Evolutionary conservation across 2,888 invertebrate species (phyloP).

Genomic region (Archips crataeganus): DNA sequence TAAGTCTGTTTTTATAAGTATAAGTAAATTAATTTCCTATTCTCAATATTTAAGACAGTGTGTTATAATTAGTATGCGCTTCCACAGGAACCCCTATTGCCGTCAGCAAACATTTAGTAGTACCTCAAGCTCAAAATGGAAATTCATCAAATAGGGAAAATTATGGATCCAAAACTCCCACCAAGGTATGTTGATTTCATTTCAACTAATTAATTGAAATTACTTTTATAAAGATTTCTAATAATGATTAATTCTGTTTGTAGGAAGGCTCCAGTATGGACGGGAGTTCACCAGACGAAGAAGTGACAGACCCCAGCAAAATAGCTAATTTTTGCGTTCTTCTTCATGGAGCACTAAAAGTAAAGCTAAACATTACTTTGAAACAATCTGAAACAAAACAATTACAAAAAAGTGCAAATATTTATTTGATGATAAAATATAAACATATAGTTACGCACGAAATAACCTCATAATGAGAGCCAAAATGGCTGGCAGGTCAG

Average conservation of each 20-base stretch:
- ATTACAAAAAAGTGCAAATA: too few species aligned
- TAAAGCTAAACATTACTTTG: slow-evolving; percentile 51
- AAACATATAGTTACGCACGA: too few species aligned
- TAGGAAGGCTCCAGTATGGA: slow-evolving; percentile 76
- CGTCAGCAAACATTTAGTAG: slow-evolving; percentile 94
- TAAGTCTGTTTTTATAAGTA: too few species aligned
- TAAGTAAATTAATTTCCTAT: too few species aligned
- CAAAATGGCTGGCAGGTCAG: too few species aligned
- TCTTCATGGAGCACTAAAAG: slow-evolving; percentile 96
- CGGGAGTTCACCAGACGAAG: slow-evolving; percentile 75
- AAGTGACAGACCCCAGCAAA: slow-evolving; percentile 90
- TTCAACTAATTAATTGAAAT: background rate
- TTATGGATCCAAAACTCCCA: slow-evolving; percentile 74
- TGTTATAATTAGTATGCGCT: slow-evolving; percentile 19
- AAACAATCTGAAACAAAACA: too few species aligned
- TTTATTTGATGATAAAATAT: too few species aligned
- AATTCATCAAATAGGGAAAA: slow-evolving; percentile 77
- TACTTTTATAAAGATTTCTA: slow-evolving; percentile 6
- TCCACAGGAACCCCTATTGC: slow-evolving; percentile 93
- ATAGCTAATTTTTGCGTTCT: slow-evolving; percentile 96
- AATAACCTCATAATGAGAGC: too few species aligned
- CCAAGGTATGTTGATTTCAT: slow-evolving; percentile 60
- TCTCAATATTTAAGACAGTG: background rate
- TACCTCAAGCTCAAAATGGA: slow-evolving; percentile 88
- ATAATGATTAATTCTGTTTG: slow-evolving; percentile 13